phyloP scores from a whole-genome alignment of 2,888 invertebrate genomes.

The Perizoma flavofasciatum region DNA sequence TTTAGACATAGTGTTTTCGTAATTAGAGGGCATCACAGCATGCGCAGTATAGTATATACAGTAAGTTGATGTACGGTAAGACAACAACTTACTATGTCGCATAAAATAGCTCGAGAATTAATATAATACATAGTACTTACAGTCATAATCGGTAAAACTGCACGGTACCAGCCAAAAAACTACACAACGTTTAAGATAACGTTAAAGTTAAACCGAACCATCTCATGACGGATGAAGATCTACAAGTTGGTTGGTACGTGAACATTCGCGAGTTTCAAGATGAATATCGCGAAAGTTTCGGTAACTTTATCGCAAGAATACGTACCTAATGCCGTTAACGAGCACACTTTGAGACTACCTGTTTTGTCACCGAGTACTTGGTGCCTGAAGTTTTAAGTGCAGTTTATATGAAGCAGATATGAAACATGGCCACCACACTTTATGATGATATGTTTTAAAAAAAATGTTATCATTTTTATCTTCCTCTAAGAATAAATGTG shows the following conservation, averaged over 20 bases:
- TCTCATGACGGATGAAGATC: conserved; percentile 48
- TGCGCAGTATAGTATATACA: too few relatives aligned
- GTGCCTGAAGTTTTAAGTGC: conserved; percentile 10
- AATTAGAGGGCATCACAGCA: too few relatives aligned
- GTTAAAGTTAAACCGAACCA: conserved; percentile 41
- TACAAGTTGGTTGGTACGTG: conserved; percentile 10
- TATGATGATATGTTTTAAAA: too few relatives aligned
- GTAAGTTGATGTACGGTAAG: too few relatives aligned
- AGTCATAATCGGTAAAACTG: too few relatives aligned
- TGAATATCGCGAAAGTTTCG: conserved; percentile 59
- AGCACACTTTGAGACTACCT: conserved; percentile 47
- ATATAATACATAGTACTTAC: too few relatives aligned
- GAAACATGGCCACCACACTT: too few relatives aligned
- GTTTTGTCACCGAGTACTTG: conserved; percentile 37
- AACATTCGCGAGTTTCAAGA: conserved; percentile 45
- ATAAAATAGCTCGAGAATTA: too few relatives aligned
- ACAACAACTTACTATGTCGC: too few relatives aligned
- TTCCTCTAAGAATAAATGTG: too few relatives aligned
- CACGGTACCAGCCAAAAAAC: not conserved
- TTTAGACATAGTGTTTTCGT: too few relatives aligned
- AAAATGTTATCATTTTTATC: too few relatives aligned
- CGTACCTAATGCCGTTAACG: conserved; percentile 50
- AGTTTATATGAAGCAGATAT: not conserved
- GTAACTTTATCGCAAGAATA: conserved; percentile 50
- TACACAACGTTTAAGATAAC: conserved; percentile 25